A percentile compares a stretch with the other conserved stretches of the same genome.
These are phyloP conservation scores for Sprattus sprattus DNA, from an alignment of 2,113 vertebrate species.

Conservation along the genomic window DNA sequence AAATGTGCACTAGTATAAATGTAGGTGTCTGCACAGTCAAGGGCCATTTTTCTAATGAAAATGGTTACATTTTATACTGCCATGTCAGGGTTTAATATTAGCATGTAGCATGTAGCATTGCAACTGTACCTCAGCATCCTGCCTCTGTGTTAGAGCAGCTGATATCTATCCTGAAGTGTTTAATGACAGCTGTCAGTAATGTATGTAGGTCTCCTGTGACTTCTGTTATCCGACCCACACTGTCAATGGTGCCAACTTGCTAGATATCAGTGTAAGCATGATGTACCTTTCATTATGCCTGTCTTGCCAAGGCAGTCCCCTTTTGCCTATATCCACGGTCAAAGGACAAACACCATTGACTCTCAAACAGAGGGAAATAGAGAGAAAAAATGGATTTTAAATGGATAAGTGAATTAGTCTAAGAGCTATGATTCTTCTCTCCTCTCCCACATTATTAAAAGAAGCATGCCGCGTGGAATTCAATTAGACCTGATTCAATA, in stretches of 20 bases:
- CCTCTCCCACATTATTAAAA: conserved; percentile 18
- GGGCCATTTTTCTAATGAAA: neutral
- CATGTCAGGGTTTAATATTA: neutral
- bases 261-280: neutral
- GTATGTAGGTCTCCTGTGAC: neutral
- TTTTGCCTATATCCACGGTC: neutral
- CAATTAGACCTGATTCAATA: conserved; percentile 29
- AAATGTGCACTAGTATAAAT: neutral
- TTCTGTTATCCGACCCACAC: neutral
- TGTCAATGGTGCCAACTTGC: neutral
- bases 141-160: neutral
- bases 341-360: neutral
- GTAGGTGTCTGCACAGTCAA: neutral
- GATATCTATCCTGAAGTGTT: neutral
- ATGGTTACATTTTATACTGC: neutral
- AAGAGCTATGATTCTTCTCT: conserved; percentile 9
- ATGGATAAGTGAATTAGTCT: conserved; percentile 30
- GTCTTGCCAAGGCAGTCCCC: neutral
- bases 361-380: neutral
- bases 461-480: conserved; percentile 13
- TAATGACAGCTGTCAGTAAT: conserved; percentile 3
- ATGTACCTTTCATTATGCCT: neutral
- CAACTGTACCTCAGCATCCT: neutral
- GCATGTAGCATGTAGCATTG: neutral
- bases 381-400: conserved; percentile 26